Evolutionary conservation across 2,888 invertebrate genomes (phyloP).

Genomic region (Cactoblastis cactorum): DNA sequence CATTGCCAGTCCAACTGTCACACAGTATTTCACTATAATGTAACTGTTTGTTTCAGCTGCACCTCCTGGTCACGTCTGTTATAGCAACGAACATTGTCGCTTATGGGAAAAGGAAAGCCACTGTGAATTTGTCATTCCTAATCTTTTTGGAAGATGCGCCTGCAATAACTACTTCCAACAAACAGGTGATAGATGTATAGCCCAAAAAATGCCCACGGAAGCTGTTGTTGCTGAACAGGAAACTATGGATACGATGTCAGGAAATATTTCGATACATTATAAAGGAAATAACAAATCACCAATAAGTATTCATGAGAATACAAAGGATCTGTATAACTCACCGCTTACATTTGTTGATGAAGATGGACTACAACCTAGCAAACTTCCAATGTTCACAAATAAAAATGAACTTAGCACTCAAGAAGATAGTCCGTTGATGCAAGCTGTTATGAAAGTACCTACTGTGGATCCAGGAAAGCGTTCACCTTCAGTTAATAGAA

Average conservation of each 20-base stretch:
- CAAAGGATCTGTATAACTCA: slow-evolving; percentile 40
- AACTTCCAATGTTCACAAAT: slow-evolving; percentile 50
- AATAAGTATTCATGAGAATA: slow-evolving; percentile 29
- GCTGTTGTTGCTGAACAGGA: slow-evolving; percentile 64
- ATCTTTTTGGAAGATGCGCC: slow-evolving; percentile 92
- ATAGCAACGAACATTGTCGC: slow-evolving; percentile 93
- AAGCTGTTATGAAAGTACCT: slow-evolving; percentile 64
- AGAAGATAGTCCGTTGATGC: slow-evolving; percentile 66
- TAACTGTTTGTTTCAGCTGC: slow-evolving; percentile 81
- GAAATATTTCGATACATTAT: slow-evolving; percentile 15
- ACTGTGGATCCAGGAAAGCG: slow-evolving; percentile 55
- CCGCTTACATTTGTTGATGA: slow-evolving; percentile 36
- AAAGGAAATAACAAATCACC: slow-evolving; percentile 31
- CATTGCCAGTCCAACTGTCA: neutral
- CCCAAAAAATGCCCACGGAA: slow-evolving; percentile 56
- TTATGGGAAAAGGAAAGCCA: slow-evolving; percentile 90
- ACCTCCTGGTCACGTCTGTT: slow-evolving; percentile 91
- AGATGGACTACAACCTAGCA: slow-evolving; percentile 57
- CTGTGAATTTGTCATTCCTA: slow-evolving; percentile 93
- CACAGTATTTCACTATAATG: neutral
- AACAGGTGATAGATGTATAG: slow-evolving; percentile 82
- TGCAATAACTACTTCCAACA: slow-evolving; percentile 85
- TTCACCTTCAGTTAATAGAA: slow-evolving; percentile 53
- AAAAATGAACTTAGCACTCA: slow-evolving; percentile 64
- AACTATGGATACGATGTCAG: slow-evolving; percentile 30